Percentiles rank a stretch among this genome's conserved stretches.
phyloP scores from a whole-genome alignment of 2,113 vertebrate genomes.

The Notechis scutatus region DNA sequence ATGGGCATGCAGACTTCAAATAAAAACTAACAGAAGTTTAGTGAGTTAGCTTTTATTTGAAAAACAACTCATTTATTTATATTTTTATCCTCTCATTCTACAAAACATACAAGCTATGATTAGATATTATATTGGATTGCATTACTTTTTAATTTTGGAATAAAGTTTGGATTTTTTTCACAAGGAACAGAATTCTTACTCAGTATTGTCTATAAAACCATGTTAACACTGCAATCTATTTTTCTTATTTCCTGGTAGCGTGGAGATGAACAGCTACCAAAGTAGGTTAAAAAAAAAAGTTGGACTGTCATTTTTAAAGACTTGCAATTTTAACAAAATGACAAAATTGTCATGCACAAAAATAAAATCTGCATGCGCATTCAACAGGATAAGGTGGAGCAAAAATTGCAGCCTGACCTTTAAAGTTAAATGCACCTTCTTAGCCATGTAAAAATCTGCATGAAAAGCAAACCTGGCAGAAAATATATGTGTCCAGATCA shows the following conservation, averaged over 20 bases:
- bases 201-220: neutral
- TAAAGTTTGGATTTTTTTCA: neutral
- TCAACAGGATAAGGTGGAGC: neutral
- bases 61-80: neutral
- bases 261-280: neutral
- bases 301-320: neutral
- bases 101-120: neutral
- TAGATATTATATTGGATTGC: neutral
- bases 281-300: neutral
- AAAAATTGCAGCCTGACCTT: neutral
- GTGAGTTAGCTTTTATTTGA: neutral
- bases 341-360: neutral
- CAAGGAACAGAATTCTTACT: neutral
- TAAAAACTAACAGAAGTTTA: neutral
- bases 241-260: neutral
- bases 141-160: neutral
- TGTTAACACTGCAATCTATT: neutral
- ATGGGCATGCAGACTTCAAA: neutral
- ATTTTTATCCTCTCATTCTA: neutral
- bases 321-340: neutral
- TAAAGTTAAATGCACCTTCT: neutral
- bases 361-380: neutral
- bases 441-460: neutral
- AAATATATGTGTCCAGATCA: neutral
- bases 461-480: neutral